Evolutionary conservation across 2,113 vertebrate genomes (phyloP).

Genomic region (Thermophis baileyi): DNA sequence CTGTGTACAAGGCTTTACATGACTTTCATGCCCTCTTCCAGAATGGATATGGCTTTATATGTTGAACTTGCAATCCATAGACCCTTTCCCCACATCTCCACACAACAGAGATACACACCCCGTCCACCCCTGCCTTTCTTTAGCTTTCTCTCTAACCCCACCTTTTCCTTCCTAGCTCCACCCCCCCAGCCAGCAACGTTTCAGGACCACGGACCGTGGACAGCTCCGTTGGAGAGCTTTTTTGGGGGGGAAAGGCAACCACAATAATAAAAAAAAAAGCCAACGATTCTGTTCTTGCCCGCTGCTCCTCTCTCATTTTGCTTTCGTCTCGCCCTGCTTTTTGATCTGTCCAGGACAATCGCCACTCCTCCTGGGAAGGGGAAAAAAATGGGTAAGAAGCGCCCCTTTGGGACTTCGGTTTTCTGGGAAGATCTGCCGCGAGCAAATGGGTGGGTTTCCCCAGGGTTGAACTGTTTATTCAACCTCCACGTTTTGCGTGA

Average conservation of each 20-base stretch:
- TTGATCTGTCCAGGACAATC: not conserved
- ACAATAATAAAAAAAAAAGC: not conserved
- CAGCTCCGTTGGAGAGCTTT: constrained; percentile 1
- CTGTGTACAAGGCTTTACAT: not conserved
- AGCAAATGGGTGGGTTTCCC: not conserved
- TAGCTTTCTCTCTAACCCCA: not conserved
- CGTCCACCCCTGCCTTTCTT: not conserved
- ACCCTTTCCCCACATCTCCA: not conserved
- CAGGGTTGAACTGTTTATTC: no score
- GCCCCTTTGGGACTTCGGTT: not conserved
- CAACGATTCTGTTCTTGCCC: not conserved
- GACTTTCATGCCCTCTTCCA: not conserved
- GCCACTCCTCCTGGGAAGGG: not conserved
- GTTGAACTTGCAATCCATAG: not conserved
- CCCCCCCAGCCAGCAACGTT: constrained; percentile 17
- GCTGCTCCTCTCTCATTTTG: not conserved
- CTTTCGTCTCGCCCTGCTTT: not conserved
- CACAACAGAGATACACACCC: not conserved
- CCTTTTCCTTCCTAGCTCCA: constrained; percentile 4
- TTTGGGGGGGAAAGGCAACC: not conserved
- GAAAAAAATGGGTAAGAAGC: not conserved
- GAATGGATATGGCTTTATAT: not conserved
- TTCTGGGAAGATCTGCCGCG: not conserved
- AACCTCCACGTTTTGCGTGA: not conserved
- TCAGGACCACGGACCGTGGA: constrained; percentile 11